Base-by-base conservation (phyloP, 2,113 vertebrate species). In the Daboia siamensis region DNA sequence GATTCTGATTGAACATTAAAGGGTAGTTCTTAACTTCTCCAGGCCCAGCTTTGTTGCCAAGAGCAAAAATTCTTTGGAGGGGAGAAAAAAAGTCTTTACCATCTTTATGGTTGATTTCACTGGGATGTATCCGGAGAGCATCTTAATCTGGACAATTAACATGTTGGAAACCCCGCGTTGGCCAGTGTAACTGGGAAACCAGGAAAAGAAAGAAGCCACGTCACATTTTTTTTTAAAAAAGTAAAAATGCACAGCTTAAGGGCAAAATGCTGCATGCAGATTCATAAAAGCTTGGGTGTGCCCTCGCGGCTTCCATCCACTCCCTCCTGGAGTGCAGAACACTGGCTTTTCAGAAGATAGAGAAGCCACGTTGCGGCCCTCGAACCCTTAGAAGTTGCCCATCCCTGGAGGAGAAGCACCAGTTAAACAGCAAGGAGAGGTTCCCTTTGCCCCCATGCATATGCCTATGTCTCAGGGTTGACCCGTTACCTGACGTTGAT, bases 121-220 rank as follows among this genome's bases (percentile, higher is more conserved):
- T 0, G 96, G 97, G 64, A 96, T 88, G 90, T 96, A 97, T 93
- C 97, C 97, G 0, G 97, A 98, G 8, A 96, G 80, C 97, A 97
- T 97, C 95, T 97, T 97, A 91, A 97, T 95, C 2, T 97, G 96
- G 51, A 96, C 93, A 89, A 97, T 97, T 20, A 59, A 96, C 96
- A 97, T 97, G 92, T 97, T 97, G 93, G 97, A 97, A 15, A 4
- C 54, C 3, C 94, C 93, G 24, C 96, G 93, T 57, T 94, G 86
- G 26, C 97, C 97, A 0, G 93, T 94, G 8, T 97, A 98, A 91
- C 97, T 97, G 44, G 48, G 91, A 92, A 90, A 86, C 8, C 93
- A 92, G 51, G 21, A 21, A 80, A 33, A 2, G 90, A 29, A 87
- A 56, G 9, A 88, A 54, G 21, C 39, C 23, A 84, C 2, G 64